Base-by-base conservation (phyloP, 2,797 vertebrate genomes). In the Spondyliosoma cantharus region DNA sequence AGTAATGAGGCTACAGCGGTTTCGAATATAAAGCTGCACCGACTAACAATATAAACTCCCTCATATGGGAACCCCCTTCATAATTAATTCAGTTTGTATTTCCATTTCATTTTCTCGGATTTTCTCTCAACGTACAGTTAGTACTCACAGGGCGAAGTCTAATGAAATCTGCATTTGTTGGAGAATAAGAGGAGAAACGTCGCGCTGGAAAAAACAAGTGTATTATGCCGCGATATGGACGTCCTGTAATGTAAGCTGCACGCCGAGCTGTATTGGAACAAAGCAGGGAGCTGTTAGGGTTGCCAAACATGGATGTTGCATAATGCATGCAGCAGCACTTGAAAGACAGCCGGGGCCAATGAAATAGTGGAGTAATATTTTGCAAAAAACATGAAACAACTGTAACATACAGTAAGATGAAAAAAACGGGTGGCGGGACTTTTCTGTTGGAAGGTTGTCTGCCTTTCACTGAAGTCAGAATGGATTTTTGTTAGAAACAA, bases 51-150 rank as follows among this genome's bases (percentile, higher is more conserved):
- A 75, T 74, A 56, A 80, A 74, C 8, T 8, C 46, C 8, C 49
- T 67, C 74, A 76, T 73, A n/a, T 75, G 82, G 74, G 72, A 76
- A 63, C 66, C 66, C 29, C 42, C 48, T 25, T 60, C 64, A 67
- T 71, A 7, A 87, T 78, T 42, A 81, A 82, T 74, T 62, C 43
- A 29, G 32, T 60, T 72, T 78, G 48, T 50, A 25, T 82, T 71
- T 80, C 22, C 69, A 74, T 83, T 83, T 63, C 37, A 83, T 87
- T 78, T 83, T 11, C 50, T 80, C 76, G 71, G 24, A 74, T 86
- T 86, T 78, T 77, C 62, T 84, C 27, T 19, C 64, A 61, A 59
- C 22, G 19, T 54, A 29, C 4, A 45, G 19, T 74, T 62, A 43
- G 48, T 70, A 46, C 79, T 82, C 37, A 60, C 48, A 27, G 43